phyloP scores from a whole-genome alignment of 2,113 vertebrate genomes.

The Micromys minutus region DNA sequence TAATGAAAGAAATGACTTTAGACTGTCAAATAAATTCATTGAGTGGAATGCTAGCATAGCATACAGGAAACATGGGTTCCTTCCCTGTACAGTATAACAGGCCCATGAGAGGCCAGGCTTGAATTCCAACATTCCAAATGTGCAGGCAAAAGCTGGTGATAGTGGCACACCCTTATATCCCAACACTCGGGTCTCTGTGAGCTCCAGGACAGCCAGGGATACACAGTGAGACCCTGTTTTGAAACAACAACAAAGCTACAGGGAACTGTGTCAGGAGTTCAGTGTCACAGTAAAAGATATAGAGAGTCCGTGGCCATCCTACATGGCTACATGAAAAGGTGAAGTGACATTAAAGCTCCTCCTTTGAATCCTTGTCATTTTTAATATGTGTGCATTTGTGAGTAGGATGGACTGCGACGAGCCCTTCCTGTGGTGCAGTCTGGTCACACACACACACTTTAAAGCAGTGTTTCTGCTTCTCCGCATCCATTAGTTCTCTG shows the following conservation, averaged over 20 bases:
- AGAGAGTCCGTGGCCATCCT: neutral
- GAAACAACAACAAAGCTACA: neutral
- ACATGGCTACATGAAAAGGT: neutral
- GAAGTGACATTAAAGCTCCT: too few relatives aligned
- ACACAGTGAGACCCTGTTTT: neutral
- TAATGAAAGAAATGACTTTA: neutral
- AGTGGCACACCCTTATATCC: too few relatives aligned
- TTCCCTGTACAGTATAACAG: neutral
- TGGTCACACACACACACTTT: too few relatives aligned
- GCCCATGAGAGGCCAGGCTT: neutral
- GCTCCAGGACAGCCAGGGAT: neutral
- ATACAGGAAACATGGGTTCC: neutral
- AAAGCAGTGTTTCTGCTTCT: neutral
- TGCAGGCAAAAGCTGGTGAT: neutral
- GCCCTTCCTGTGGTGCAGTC: neutral
- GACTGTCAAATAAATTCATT: neutral
- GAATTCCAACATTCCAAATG: neutral
- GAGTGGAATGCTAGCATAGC: neutral
- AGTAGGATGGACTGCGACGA: neutral
- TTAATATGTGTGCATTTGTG: neutral
- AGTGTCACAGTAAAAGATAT: neutral
- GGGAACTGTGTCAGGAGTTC: neutral
- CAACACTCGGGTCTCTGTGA: neutral
- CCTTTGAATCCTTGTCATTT: neutral
- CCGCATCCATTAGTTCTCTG: neutral